A percentile compares a stretch with the other conserved stretches of the same genome.
Evolutionary conservation across 2,888 invertebrate species (phyloP).

Genomic region (Anagyrus pseudococci): DNA sequence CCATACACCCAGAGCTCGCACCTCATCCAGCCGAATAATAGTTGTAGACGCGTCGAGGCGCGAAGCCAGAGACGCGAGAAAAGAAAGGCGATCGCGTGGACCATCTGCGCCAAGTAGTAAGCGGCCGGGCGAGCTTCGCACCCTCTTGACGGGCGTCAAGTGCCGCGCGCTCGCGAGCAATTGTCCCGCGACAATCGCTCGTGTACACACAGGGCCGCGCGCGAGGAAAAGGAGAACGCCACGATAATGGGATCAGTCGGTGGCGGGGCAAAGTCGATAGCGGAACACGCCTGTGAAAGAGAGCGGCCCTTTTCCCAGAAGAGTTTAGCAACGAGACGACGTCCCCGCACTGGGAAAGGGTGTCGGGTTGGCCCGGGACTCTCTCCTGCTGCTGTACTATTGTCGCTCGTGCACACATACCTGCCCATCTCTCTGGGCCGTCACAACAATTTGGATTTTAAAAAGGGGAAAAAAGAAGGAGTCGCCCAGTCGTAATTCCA

Average conservation of each 20-base stretch:
- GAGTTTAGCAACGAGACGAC: neutral
- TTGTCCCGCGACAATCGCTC: slow-evolving; percentile 29
- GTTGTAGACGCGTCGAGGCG: slow-evolving; percentile 5
- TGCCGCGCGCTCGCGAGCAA: slow-evolving; percentile 20
- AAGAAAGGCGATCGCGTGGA: neutral
- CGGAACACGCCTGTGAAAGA: no score
- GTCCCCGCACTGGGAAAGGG: neutral
- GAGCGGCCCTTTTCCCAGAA: slow-evolving; percentile 31
- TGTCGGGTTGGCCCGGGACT: slow-evolving; percentile 5
- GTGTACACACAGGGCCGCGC: slow-evolving; percentile 1
- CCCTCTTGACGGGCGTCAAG: slow-evolving; percentile 11
- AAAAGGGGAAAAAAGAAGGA: no score
- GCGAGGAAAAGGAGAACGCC: slow-evolving; percentile 10
- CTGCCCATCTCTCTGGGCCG: no score
- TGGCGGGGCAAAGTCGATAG: neutral
- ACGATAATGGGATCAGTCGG: slow-evolving; percentile 22
- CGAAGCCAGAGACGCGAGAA: neutral
- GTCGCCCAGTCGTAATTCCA: slow-evolving; percentile 57
- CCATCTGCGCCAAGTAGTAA: slow-evolving; percentile 33
- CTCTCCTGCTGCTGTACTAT: no score
- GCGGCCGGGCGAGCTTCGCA: slow-evolving; percentile 11
- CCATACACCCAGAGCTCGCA: no score
- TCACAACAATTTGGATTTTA: slow-evolving; percentile 56
- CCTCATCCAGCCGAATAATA: neutral
- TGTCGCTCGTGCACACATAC: no score